Evolutionary conservation across 2,797 vertebrate species (phyloP).

Genomic region (Syncerus caffer): DNA sequence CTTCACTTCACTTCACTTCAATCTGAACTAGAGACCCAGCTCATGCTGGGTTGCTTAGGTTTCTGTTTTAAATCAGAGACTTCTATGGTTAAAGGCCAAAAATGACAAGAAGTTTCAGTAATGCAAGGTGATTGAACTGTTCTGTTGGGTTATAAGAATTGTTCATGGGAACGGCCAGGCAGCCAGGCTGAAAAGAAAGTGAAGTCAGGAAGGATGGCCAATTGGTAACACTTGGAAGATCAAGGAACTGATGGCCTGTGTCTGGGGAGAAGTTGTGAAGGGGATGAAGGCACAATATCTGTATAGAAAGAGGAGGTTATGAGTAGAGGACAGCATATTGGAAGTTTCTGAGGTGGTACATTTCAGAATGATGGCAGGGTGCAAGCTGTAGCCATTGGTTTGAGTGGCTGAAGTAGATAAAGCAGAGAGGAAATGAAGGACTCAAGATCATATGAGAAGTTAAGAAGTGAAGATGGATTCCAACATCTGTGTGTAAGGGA

Average conservation of each 20-base stretch:
- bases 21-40: not conserved
- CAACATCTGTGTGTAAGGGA: not conserved
- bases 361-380: not conserved
- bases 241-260: accelerated
- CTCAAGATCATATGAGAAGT: not conserved
- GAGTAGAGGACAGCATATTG: not conserved
- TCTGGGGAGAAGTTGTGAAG: not conserved
- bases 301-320: not conserved
- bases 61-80: not conserved
- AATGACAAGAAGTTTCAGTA: not conserved
- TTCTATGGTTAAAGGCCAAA: not conserved
- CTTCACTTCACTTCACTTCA: too few species aligned
- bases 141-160: not conserved
- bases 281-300: not conserved
- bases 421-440: not conserved
- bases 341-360: not conserved
- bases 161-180: not conserved
- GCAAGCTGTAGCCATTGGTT: not conserved
- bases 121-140: not conserved
- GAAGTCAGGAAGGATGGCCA: not conserved
- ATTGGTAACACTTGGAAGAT: not conserved
- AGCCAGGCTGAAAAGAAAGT: not conserved
- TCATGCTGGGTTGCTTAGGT: not conserved
- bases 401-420: not conserved
- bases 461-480: not conserved